Conservation (phyloP, 2,888 invertebrate genomes). For the Tinea pellionella region DNA sequence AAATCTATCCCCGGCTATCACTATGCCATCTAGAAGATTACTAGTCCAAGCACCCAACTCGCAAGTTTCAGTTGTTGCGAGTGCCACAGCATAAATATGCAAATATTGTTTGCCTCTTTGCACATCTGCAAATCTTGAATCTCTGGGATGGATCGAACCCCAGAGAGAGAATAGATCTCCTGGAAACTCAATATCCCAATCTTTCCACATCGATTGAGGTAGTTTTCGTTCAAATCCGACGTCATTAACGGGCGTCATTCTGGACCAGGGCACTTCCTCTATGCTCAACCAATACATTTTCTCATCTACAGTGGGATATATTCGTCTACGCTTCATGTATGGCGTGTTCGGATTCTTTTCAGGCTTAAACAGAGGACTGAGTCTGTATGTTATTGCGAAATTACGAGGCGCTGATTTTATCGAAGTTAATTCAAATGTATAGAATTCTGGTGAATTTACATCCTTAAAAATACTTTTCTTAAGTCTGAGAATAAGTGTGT, state of each 20-base stretch:
- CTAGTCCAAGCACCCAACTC: slow-evolving; percentile 73
- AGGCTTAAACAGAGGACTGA: slow-evolving; percentile 53
- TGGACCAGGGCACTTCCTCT: slow-evolving; percentile 51
- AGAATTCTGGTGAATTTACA: slow-evolving; percentile 52
- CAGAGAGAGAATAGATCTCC: slow-evolving; percentile 76
- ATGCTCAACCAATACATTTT: slow-evolving; percentile 62
- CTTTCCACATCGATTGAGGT: slow-evolving; percentile 66
- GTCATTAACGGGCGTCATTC: slow-evolving; percentile 43
- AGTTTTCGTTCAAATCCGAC: slow-evolving; percentile 42
- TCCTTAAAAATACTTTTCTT: slow-evolving; percentile 28
- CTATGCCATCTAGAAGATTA: slow-evolving; percentile 72
- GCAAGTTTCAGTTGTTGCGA: slow-evolving; percentile 71
- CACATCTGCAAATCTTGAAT: slow-evolving; percentile 59
- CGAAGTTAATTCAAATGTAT: slow-evolving; percentile 68
- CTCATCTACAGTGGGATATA: slow-evolving; percentile 48
- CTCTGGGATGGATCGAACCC: slow-evolving; percentile 73
- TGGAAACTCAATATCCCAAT: slow-evolving; percentile 76
- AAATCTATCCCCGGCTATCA: slow-evolving; percentile 70
- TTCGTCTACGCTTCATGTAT: slow-evolving; percentile 36
- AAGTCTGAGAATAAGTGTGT: slow-evolving; percentile 39
- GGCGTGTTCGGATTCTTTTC: slow-evolving; percentile 49
- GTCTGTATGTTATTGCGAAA: slow-evolving; percentile 47
- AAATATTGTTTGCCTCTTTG: slow-evolving; percentile 74
- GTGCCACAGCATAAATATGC: slow-evolving; percentile 69
- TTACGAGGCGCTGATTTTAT: slow-evolving; percentile 63